These are phyloP conservation scores for Apotomis capreana DNA, from an alignment of 2,888 invertebrate species.

Conservation along the genomic window DNA sequence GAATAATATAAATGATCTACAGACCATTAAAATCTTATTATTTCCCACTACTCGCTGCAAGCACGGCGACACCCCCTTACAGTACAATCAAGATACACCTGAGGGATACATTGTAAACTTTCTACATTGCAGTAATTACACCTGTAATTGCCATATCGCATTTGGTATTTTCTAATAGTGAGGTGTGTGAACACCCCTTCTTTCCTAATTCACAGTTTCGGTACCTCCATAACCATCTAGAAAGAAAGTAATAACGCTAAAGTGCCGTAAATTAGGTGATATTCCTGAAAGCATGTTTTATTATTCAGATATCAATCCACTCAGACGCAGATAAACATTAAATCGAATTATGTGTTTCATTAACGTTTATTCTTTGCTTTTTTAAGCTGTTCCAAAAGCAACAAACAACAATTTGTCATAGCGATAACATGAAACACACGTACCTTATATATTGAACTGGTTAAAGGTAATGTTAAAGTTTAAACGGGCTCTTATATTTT, in stretches of 20 bases:
- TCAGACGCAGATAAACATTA: constrained; percentile 69
- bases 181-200: not conserved
- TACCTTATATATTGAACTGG: not conserved
- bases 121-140: too few relatives aligned
- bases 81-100: not conserved
- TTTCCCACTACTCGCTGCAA: too few relatives aligned
- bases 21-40: too few relatives aligned
- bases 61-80: too few relatives aligned
- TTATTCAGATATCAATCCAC: constrained; percentile 70
- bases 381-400: constrained; percentile 29
- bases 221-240: not conserved
- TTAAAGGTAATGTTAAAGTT: not conserved
- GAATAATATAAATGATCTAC: too few relatives aligned
- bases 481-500: constrained; percentile 12
- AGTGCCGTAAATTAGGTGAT: constrained; percentile 17
- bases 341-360: constrained; percentile 76
- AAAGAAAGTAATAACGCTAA: constrained; percentile 13
- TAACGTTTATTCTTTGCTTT: constrained; percentile 50
- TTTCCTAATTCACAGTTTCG: not conserved
- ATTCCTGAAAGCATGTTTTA: constrained; percentile 64
- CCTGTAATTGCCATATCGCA: too few relatives aligned
- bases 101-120: not conserved
- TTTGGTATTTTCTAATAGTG: too few relatives aligned
- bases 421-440: constrained; percentile 23
- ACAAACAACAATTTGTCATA: constrained; percentile 36